Evolutionary conservation across 1,140 invertebrate species (phyloP).

Genomic region (Drosophila guanche): DNA sequence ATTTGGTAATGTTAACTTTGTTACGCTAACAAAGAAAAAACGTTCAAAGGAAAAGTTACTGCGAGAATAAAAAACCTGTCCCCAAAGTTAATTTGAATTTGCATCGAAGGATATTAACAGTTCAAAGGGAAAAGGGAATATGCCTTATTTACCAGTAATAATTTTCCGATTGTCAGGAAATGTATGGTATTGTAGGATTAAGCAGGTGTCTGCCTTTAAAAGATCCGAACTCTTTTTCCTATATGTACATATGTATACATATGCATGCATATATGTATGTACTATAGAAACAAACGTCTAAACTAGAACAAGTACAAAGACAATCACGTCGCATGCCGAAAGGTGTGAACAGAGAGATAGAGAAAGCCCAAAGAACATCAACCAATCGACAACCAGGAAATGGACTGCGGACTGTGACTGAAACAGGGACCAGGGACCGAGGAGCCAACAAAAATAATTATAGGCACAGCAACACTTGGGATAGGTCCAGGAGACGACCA

Average conservation of each 20-base stretch:
- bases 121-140: too few relatives aligned
- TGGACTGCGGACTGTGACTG: too few relatives aligned
- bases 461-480: constrained; percentile 54
- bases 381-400: too few relatives aligned
- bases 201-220: too few relatives aligned
- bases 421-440: neutral
- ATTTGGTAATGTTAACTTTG: neutral
- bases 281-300: neutral
- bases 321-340: neutral
- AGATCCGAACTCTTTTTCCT: too few relatives aligned
- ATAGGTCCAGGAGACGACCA: constrained; percentile 62
- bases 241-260: too few relatives aligned
- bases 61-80: constrained; percentile 1
- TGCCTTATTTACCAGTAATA: too few relatives aligned
- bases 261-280: too few relatives aligned
- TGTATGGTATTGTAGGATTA: too few relatives aligned
- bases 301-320: neutral
- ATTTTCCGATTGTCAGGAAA: too few relatives aligned
- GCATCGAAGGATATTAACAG: too few relatives aligned
- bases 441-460: constrained; percentile 43
- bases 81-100: neutral
- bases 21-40: constrained; percentile 19
- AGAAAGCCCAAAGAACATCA: too few relatives aligned
- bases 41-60: constrained; percentile 2
- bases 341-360: constrained; percentile 1